Base-by-base conservation (phyloP, 2,797 vertebrate genomes). In the Sebastes flavidus region DNA sequence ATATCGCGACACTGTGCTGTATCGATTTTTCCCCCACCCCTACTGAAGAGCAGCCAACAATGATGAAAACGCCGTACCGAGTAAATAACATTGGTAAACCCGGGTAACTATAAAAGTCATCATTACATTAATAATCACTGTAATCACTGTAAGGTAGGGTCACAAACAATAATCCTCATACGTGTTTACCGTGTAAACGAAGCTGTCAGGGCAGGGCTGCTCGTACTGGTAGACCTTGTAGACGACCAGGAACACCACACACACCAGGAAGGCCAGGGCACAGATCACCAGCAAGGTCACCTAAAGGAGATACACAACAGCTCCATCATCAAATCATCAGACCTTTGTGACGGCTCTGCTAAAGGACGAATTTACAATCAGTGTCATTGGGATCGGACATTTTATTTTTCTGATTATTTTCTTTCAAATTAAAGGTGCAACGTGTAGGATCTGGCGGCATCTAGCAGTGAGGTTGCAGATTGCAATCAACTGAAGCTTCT, bases 161-260 rank as follows among this genome's bases (percentile, higher is more conserved):
- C 27, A 77, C 58, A 29, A 42, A 62, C 30, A 75, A 10, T 4
- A 16, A 71, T 14, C 38, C 20, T 24, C 22, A 1, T 20, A 4
- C 8, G 42, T 27, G 29, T 86, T 96, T 96, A 99, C 98, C 97
- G 96, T 97, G 94, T 97, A 97, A 86, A 98, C 85, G 46, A 98
- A 98, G 83, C 97, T 97, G 74, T 98, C 97, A 0, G 98, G 97
- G 92, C 98, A 99, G 24, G 97, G 96, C 73, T 98, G 98, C 84
- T 99, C 98, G 2, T 98, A 98, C 93, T 98, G 98, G 94, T 98
- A 99, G 89, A 98, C 97, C 94, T 99, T 99, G 95, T 98, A 99
- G 95, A 99, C 97, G 1, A 99, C 97, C 95, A 99, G 95, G 94
- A 99, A 99, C 88, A 98, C 97, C 72, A 99, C 96, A 46, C 98